Base-by-base conservation (phyloP, 1,140 invertebrate genomes). In the Heliconius congener region DNA sequence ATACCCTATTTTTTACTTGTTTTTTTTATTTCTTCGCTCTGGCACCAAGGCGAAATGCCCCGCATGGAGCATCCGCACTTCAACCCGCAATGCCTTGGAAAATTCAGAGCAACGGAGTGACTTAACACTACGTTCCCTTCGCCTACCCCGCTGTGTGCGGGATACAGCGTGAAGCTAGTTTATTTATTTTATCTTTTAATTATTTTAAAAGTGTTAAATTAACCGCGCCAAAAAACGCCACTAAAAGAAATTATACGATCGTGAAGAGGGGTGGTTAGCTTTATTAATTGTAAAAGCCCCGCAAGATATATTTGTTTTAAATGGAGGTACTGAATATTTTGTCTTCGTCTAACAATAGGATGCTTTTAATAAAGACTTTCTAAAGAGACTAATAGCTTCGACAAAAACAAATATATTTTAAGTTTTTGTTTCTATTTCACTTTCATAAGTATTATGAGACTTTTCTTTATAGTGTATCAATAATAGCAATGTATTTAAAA, bases 221-320 rank as follows among this genome's bases (percentile, higher is more conserved):
- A 60, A 66, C 27, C 23, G 60, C 27, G 60, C 60, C 23, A 66
- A 66, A 66, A 37, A 30, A 66, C 8, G 27, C 13, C 13, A 66
- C 60, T 60, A 39, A 30, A 19, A 60, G 60, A 75, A 60, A 75
- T 60, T 75, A 75, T 66, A 39, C 74, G 55, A 66, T 39, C 55
- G 37, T 23, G 55, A 75, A 75, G 60, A 60, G 74, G 52, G 55
- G 55, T 39, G 55, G 55, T 39, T 66, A 16, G 60, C 74, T 75
- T 60, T 75, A 60, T 39, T 60, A 75, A 75, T 75, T 55, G 34
- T 23, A 75, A 23, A 60, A 42, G 74, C 74, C 66, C 55, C 27
- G 55, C 37, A 75, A 75, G 74, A 75, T 75, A 75, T 75, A 37
- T 23, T 75, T 39, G n/a, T 66, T 75, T 75, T 75, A 66, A 75